Conservation (phyloP, 92 coral and sea anemone genomes). For the Zoanthus solanderi region DNA sequence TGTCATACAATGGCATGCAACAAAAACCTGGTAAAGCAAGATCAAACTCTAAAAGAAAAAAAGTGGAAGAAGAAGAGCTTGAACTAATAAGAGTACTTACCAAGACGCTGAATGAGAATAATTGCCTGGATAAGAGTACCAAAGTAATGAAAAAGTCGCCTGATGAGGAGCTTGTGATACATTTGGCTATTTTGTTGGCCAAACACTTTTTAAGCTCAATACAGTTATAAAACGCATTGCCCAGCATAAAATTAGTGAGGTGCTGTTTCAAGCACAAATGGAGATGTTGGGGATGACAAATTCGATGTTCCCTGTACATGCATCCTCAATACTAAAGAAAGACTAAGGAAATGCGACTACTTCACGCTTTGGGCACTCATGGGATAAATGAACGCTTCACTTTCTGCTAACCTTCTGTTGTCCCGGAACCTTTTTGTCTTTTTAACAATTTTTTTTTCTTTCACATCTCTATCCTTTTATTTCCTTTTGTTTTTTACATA, state of each 20-base stretch:
- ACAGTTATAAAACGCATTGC: not conserved
- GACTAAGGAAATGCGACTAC: too few relatives aligned
- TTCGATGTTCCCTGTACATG: not conserved
- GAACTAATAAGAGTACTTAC: not conserved
- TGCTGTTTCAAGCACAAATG: slow-evolving; percentile 6
- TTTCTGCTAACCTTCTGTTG: too few relatives aligned
- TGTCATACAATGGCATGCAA: too few relatives aligned
- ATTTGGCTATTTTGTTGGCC: not conserved
- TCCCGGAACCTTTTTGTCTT: too few relatives aligned
- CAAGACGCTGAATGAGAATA: not conserved
- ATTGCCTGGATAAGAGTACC: not conserved
- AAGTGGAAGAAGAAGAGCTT: not conserved
- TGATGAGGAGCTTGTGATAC: not conserved
- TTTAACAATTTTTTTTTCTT: too few relatives aligned
- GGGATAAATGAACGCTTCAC: too few relatives aligned
- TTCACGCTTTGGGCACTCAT: too few relatives aligned
- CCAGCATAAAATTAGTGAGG: not conserved
- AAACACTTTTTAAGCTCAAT: not conserved
- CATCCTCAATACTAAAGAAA: not conserved
- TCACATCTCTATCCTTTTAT: too few relatives aligned
- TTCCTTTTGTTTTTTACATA: too few relatives aligned
- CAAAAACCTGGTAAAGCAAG: not conserved
- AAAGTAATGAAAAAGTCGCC: not conserved
- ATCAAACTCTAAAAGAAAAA: not conserved
- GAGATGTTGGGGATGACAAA: not conserved